Evolutionary conservation across 2,797 vertebrate species (phyloP).

Genomic region (Myoxocephalus aenaeus): DNA sequence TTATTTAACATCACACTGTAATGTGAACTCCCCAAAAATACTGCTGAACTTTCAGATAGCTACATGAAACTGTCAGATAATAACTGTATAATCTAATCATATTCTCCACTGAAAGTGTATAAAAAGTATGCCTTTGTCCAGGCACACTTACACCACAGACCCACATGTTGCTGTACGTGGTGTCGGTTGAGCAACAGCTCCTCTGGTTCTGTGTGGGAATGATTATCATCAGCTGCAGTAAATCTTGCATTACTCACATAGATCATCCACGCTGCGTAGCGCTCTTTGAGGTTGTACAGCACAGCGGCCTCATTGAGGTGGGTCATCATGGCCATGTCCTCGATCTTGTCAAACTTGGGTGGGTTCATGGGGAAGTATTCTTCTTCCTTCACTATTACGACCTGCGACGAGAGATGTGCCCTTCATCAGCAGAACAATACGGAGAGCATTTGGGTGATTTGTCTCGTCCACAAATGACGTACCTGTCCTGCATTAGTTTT

Average conservation of each 20-base stretch:
- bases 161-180: too few species aligned
- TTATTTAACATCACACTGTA: background rate
- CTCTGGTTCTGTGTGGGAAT: slow-evolving; percentile 5
- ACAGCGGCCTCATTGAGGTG: slow-evolving; percentile 87
- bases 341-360: slow-evolving; percentile 82
- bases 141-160: background rate
- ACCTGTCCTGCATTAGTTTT: slow-evolving; percentile 83
- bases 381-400: slow-evolving; percentile 57
- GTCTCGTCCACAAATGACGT: slow-evolving; percentile 20
- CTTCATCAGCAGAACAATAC: background rate
- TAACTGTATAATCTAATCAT: background rate
- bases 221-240: too few species aligned
- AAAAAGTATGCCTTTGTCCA: too few species aligned
- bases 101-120: too few species aligned
- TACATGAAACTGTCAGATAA: background rate
- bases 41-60: background rate
- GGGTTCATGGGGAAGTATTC: slow-evolving; percentile 75
- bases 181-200: background rate
- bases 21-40: background rate
- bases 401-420: slow-evolving; percentile 29
- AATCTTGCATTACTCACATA: slow-evolving; percentile 71
- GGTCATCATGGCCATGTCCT: slow-evolving; percentile 87
- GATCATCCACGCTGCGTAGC: slow-evolving; percentile 95
- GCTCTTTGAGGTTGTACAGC: slow-evolving; percentile 97
- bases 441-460: background rate